These are phyloP conservation scores for Poeciliopsis gracilis DNA, from an alignment of 2,797 vertebrate species.

Conservation along the genomic window DNA sequence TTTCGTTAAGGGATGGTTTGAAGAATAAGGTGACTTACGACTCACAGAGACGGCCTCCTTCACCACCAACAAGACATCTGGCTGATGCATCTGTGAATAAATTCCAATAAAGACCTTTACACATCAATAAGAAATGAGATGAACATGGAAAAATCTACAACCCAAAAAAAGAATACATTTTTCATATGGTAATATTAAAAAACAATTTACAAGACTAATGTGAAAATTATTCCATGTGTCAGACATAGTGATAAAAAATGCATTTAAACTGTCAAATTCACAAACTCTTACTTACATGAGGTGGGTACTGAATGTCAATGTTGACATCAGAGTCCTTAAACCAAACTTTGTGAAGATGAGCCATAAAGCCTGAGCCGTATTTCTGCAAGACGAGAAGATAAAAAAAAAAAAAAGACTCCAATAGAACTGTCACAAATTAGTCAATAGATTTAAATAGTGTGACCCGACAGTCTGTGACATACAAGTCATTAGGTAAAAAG, in stretches of 20 bases:
- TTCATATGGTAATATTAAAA: background rate
- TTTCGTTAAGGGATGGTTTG: background rate
- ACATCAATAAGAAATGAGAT: conserved; percentile 41
- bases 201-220: background rate
- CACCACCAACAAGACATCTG: conserved; percentile 91
- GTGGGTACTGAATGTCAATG: conserved; percentile 92
- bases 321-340: conserved; percentile 95
- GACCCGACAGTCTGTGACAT: background rate
- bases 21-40: conserved; percentile 83
- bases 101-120: conserved; percentile 61
- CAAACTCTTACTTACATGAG: conserved; percentile 84
- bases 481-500: background rate
- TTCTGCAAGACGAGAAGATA: conserved; percentile 73
- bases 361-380: conserved; percentile 93
- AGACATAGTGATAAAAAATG: background rate
- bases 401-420: background rate
- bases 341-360: conserved; percentile 92
- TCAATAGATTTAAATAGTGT: background rate
- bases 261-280: conserved; percentile 29
- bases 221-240: background rate
- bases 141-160: conserved; percentile 19
- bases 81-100: conserved; percentile 92
- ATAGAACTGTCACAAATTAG: background rate
- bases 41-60: conserved; percentile 89
- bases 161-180: background rate